These are phyloP conservation scores for Porites cylindrica DNA, from an alignment of 92 coral and sea anemone genomes.

Conservation along the genomic window DNA sequence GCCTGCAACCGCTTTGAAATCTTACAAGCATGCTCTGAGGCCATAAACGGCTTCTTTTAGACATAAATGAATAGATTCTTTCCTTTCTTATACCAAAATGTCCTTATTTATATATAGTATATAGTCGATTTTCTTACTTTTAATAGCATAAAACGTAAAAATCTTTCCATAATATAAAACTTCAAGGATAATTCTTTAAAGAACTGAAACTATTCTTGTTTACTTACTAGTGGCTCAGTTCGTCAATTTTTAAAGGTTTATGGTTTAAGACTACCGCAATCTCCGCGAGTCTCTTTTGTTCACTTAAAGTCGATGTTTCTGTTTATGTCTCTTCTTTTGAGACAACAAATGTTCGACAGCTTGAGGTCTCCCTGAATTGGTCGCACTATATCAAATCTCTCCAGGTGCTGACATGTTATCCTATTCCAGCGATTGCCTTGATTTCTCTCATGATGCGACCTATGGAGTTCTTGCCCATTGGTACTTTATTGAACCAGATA, in stretches of 20 bases:
- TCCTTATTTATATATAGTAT: constrained; percentile 33
- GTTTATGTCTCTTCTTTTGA: constrained; percentile 22
- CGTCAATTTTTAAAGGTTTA: not conserved
- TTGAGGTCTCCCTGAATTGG: constrained; percentile 13
- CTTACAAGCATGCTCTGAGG: constrained; percentile 15
- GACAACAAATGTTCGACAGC: constrained; percentile 19
- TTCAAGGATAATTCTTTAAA: constrained; percentile 39
- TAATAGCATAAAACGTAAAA: constrained; percentile 39
- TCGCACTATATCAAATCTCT: constrained; percentile 21
- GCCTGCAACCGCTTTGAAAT: constrained; percentile 13
- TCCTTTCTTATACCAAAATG: constrained; percentile 28
- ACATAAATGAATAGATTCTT: constrained; percentile 29
- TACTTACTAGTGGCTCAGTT: constrained; percentile 46
- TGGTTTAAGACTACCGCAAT: constrained; percentile 37
- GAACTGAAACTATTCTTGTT: constrained; percentile 38
- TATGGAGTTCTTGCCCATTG: constrained; percentile 99
- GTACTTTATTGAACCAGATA: constrained; percentile 99
- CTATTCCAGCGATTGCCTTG: constrained; percentile 99
- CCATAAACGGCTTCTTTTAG: not conserved
- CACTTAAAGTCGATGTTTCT: constrained; percentile 25
- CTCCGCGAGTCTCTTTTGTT: constrained; percentile 18
- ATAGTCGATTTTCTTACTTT: constrained; percentile 21
- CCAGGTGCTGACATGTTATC: constrained; percentile 47
- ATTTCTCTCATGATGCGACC: constrained; percentile 99
- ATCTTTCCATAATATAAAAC: constrained; percentile 36